A percentile compares a stretch with the other conserved stretches of the same genome.
These are phyloP conservation scores for Antennarius striatus DNA, from an alignment of 2,113 vertebrate genomes.

Conservation along the genomic window DNA sequence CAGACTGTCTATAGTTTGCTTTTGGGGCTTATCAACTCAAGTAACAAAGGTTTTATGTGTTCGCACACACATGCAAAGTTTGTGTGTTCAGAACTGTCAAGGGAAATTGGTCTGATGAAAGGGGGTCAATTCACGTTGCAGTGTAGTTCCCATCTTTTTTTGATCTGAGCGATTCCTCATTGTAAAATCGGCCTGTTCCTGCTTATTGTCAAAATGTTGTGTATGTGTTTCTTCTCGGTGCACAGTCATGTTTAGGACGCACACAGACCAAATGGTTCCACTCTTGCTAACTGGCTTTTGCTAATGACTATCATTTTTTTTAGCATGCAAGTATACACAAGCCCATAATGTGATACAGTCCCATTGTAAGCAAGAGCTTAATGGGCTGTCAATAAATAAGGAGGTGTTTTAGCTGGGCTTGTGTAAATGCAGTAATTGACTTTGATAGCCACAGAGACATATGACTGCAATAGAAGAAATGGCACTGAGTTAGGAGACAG, in stretches of 20 bases:
- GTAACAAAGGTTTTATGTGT: conserved; percentile 45
- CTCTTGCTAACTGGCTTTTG: conserved; percentile 13
- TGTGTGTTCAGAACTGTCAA: conserved; percentile 66
- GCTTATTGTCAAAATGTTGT: neutral
- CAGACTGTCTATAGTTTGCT: conserved; percentile 36
- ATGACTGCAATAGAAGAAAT: neutral
- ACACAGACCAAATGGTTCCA: conserved; percentile 3
- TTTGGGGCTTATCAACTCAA: conserved; percentile 78
- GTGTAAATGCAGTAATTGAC: conserved; percentile 16
- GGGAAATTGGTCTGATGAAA: conserved; percentile 72
- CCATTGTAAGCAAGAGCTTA: conserved; percentile 30
- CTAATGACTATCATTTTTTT: conserved; percentile 36
- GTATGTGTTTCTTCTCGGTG: neutral
- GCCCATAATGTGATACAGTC: conserved; percentile 24
- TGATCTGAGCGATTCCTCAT: conserved; percentile 1
- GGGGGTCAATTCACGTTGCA: conserved; percentile 13
- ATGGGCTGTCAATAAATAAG: conserved; percentile 37
- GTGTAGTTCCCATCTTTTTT: neutral
- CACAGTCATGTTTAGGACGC: conserved; percentile 14
- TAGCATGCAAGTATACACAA: conserved; percentile 29
- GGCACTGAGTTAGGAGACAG: conserved; percentile 4
- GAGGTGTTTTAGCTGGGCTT: conserved; percentile 15
- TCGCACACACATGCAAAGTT: conserved; percentile 12
- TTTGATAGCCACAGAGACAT: conserved; percentile 8
- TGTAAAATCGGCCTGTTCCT: conserved; percentile 8